phyloP scores from a whole-genome alignment of 2,797 vertebrate genomes.

The Pseudochirops corinnae region DNA sequence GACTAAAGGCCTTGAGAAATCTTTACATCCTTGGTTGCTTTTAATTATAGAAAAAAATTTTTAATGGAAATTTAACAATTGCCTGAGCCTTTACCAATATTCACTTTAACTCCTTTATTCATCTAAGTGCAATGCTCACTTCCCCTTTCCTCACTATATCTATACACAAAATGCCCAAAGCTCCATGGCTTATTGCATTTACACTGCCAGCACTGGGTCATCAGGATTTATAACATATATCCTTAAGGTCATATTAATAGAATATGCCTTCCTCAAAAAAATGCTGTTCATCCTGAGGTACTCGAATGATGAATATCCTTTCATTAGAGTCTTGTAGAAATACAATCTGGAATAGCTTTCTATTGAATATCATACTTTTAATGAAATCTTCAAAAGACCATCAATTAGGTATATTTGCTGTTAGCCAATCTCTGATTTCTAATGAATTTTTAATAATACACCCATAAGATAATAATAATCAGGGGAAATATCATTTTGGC shows the following conservation, averaged over 20 bases:
- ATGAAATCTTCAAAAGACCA: slow-evolving; percentile 19
- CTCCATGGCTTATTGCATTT: slow-evolving; percentile 18
- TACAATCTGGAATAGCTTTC: slow-evolving; percentile 50
- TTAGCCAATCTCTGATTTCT: neutral
- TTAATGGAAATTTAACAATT: slow-evolving; percentile 4
- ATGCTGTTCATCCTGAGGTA: slow-evolving; percentile 47
- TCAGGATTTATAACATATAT: slow-evolving; percentile 64
- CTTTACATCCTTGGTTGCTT: slow-evolving; percentile 9
- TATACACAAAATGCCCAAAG: slow-evolving; percentile 38
- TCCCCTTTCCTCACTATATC: neutral
- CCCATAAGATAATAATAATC: neutral
- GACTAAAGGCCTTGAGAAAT: neutral
- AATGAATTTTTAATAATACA: neutral
- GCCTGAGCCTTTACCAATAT: neutral
- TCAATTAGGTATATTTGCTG: neutral
- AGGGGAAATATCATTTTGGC: neutral
- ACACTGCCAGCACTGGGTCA: slow-evolving; percentile 26
- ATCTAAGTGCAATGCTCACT: neutral
- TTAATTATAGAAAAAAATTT: neutral
- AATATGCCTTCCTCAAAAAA: slow-evolving; percentile 8
- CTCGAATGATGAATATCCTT: slow-evolving; percentile 27
- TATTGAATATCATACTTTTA: slow-evolving; percentile 30
- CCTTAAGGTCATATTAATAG: slow-evolving; percentile 59
- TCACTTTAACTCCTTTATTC: neutral
- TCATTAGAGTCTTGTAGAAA: slow-evolving; percentile 47